phyloP scores from a whole-genome alignment of 2,797 vertebrate species.

The Acipenser oxyrinchus region DNA sequence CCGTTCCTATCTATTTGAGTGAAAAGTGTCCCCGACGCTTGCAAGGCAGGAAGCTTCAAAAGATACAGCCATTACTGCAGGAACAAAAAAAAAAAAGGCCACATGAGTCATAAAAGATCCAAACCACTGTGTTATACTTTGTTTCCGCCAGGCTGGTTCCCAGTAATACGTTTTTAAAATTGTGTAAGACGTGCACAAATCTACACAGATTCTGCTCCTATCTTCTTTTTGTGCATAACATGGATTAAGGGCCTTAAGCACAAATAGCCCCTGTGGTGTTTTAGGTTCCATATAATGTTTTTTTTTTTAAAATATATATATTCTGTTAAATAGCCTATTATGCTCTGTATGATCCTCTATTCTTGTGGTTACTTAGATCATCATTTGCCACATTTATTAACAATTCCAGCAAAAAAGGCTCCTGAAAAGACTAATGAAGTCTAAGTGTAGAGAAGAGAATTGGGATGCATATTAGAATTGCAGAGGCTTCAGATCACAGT shows the following conservation, averaged over 20 bases:
- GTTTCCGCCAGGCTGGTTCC: conserved; percentile 8
- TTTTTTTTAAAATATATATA: no score
- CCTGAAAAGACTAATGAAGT: conserved; percentile 31
- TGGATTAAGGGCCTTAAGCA: conserved; percentile 25
- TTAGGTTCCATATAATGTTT: no score
- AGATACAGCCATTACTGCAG: conserved; percentile 40
- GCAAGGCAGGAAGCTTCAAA: not conserved
- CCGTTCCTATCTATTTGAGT: conserved; percentile 60
- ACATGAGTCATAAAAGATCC: conserved; percentile 43
- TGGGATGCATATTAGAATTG: no score
- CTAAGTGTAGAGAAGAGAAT: conserved; percentile 16
- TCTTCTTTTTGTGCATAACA: conserved; percentile 19
- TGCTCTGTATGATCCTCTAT: no score
- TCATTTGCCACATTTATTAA: no score
- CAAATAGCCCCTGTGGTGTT: not conserved
- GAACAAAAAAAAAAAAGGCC: conserved; percentile 31
- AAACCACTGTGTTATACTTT: conserved; percentile 18
- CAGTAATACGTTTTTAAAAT: not conserved
- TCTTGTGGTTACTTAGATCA: no score
- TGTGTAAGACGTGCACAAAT: not conserved
- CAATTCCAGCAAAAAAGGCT: conserved; percentile 6
- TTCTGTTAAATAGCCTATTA: no score
- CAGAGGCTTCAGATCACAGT: no score
- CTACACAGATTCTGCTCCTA: not conserved
- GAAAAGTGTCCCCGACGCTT: conserved; percentile 41